Base-by-base conservation (phyloP, 2,797 vertebrate species). In the Tapirus indicus region DNA sequence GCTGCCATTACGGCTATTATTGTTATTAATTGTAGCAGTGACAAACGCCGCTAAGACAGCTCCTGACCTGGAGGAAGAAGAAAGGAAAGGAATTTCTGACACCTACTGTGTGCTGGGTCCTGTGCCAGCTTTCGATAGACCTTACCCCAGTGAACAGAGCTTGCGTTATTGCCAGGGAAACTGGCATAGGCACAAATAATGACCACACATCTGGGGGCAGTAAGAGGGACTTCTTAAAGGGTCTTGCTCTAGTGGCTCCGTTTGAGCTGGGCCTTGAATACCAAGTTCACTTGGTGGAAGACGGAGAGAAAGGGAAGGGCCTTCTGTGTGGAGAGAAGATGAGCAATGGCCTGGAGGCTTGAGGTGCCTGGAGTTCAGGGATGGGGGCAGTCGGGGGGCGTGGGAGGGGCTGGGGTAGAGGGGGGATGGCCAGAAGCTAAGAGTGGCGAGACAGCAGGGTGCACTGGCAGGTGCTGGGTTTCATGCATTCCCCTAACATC, bases 261-360 rank as follows among this genome's bases (percentile, higher is more conserved):
- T 68, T 18, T 21, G 74, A 89, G 62, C 21, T 60, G 35, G 3
- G 44, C 41, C 56, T 69, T 92, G 64, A 93, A 75, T 58, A 79
- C 32, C 41, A 87, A 84, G 58, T 84, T 96, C 71, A 80, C 44
- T 41, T 18, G 41, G 58, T 49, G 87, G 69, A 71, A 95, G 78
- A 54, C 2, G 6, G 64, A 69, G n/a, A 93, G 80, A 62, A 41
- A 62, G 47, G 12, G 52, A 79, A 84, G 78, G 58, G 49, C 3
- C 18, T 54, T 74, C 41, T 38, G 32, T 25, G 56, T 58, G 38
- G 20, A 60, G 60, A 62, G 54, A 82, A 38, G 7, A 38, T 4
- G 27, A 49, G n/a, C 44, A 21, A 25, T 2, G 29, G 84, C 17
- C 68, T 29, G 4, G 75, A 49, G 20, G 32, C n/a, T 66, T 32